A percentile compares a stretch with the other conserved stretches of the same genome.
phyloP scores from a whole-genome alignment of 2,888 invertebrate species.

The Shargacucullia verbasci region DNA sequence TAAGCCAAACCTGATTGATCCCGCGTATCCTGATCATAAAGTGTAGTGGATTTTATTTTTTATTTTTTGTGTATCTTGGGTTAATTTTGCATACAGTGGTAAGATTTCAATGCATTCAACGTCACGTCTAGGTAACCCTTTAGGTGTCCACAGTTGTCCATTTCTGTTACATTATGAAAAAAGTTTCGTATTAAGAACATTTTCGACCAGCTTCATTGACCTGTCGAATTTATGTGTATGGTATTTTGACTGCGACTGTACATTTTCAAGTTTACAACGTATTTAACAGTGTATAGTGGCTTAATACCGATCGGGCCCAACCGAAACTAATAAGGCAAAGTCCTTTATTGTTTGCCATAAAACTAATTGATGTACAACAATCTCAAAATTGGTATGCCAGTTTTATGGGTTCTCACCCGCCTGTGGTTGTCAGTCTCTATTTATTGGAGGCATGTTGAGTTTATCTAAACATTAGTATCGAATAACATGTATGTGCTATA shows the following conservation, averaged over 20 bases:
- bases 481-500: constrained; percentile 10
- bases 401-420: constrained; percentile 61
- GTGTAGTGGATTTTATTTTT: no score
- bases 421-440: constrained; percentile 28
- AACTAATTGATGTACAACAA: constrained; percentile 79
- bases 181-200: no score
- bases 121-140: no score
- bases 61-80: no score
- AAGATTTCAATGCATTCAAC: no score
- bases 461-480: constrained; percentile 34
- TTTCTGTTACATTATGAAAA: no score
- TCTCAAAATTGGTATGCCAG: constrained; percentile 60
- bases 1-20: background rate
- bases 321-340: constrained; percentile 65
- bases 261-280: constrained; percentile 57
- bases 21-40: background rate
- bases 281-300: constrained; percentile 55
- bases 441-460: constrained; percentile 26
- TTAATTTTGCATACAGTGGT: no score
- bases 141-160: no score
- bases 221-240: no score
- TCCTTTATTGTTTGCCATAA: constrained; percentile 72
- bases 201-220: no score
- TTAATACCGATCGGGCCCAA: constrained; percentile 45
- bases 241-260: constrained; percentile 41